These are phyloP conservation scores for Propithecus deckenii DNA, from an alignment of 2,797 vertebrate genomes.

Conservation along the genomic window DNA sequence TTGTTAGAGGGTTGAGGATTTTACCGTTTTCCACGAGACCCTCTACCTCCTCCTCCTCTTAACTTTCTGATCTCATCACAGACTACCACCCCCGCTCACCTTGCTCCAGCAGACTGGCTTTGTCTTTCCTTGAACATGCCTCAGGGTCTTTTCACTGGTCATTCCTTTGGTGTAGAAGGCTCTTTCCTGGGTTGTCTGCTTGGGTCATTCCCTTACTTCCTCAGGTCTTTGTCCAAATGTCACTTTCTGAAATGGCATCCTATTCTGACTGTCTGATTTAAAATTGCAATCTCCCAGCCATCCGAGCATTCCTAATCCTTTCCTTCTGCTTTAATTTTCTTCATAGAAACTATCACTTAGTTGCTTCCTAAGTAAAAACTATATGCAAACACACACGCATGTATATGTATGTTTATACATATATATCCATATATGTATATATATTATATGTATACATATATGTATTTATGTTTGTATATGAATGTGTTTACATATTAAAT, in stretches of 20 bases:
- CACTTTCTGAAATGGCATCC: not conserved
- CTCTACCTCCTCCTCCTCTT: not conserved
- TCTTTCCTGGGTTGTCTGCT: not conserved
- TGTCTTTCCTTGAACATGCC: not conserved
- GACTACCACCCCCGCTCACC: not conserved
- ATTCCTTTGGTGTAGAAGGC: not conserved
- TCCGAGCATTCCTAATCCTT: not conserved
- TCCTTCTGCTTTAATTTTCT: not conserved
- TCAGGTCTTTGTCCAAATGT: not conserved
- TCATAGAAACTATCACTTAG: not conserved
- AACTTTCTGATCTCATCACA: not conserved
- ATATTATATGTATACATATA: accelerated
- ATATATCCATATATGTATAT: not conserved
- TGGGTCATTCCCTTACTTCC: not conserved
- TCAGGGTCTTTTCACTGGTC: not conserved
- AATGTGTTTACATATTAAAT: not conserved
- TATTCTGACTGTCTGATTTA: not conserved
- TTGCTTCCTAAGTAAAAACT: not conserved
- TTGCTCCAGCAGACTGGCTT: not conserved
- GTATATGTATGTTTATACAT: not conserved
- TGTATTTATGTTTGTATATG: not conserved
- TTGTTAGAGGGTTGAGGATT: not conserved
- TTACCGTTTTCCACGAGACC: not conserved
- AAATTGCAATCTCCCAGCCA: not conserved
- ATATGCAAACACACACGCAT: not conserved